These are phyloP conservation scores for Atta cephalotes DNA, from an alignment of 1,140 invertebrate species.

Conservation along the genomic window DNA sequence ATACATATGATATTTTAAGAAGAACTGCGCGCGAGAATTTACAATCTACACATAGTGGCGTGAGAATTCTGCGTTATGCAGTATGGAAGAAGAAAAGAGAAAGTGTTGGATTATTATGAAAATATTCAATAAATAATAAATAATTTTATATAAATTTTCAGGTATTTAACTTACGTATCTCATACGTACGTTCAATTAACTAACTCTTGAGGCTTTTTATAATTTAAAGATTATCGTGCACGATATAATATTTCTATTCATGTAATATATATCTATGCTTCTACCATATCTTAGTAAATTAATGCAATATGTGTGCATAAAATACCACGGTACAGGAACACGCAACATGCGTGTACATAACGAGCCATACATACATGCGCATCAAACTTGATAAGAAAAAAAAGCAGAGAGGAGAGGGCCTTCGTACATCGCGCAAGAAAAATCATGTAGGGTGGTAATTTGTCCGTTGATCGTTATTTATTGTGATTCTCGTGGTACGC, in stretches of 20 bases:
- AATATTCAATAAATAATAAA: conserved; percentile 20
- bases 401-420: conserved; percentile 29
- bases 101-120: conserved; percentile 1
- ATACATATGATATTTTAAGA: conserved; percentile 62
- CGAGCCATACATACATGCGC: conserved; percentile 23
- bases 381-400: conserved; percentile 33
- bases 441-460: conserved; percentile 62
- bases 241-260: conserved; percentile 17
- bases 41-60: neutral
- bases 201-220: neutral
- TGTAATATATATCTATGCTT: neutral
- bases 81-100: neutral
- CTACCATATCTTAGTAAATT: neutral
- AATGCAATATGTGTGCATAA: neutral
- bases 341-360: conserved; percentile 57
- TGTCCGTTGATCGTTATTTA: conserved; percentile 78
- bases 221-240: neutral
- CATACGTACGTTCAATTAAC: neutral
- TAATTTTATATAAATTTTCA: conserved; percentile 2
- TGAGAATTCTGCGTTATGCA: conserved; percentile 18
- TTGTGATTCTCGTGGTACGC: conserved; percentile 70
- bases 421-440: conserved; percentile 24
- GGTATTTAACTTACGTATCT: neutral
- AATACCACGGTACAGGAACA: neutral
- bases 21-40: conserved; percentile 23